A percentile compares a stretch with the other conserved stretches of the same genome.
Conservation (phyloP, 2,113 vertebrate genomes). For the Corythornis madagascariensis region DNA sequence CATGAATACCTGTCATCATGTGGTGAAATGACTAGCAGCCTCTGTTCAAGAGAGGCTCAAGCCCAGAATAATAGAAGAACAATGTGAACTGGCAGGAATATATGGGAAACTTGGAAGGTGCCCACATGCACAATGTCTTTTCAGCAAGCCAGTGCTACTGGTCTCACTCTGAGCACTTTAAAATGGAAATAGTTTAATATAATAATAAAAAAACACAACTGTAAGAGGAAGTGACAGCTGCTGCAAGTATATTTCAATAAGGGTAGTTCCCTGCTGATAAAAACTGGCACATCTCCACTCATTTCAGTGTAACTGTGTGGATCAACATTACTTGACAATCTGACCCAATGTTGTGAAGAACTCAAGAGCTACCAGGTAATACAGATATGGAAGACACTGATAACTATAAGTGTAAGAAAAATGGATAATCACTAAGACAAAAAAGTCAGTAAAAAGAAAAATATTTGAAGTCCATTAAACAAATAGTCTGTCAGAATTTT, state of each 20-base stretch:
- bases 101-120: slow-evolving; percentile 56
- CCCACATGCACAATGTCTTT: not conserved
- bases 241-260: slow-evolving; percentile 48
- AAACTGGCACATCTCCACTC: slow-evolving; percentile 33
- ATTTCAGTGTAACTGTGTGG: not conserved
- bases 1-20: slow-evolving; percentile 51
- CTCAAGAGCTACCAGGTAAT: not conserved
- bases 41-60: slow-evolving; percentile 14
- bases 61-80: slow-evolving; percentile 27
- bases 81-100: slow-evolving; percentile 48
- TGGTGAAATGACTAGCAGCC: slow-evolving; percentile 42
- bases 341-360: not conserved
- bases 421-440: not conserved
- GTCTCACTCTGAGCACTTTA: slow-evolving; percentile 26
- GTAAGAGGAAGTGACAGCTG: slow-evolving; percentile 53
- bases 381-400: not conserved
- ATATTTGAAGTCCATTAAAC: not conserved
- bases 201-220: slow-evolving; percentile 26
- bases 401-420: not conserved
- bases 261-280: slow-evolving; percentile 47
- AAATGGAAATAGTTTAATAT: slow-evolving; percentile 24
- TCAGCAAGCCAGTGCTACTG: slow-evolving; percentile 45
- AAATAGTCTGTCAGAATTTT: not conserved
- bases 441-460: not conserved
- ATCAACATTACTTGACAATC: slow-evolving; percentile 7